A percentile compares a stretch with the other conserved stretches of the same genome.
These are phyloP conservation scores for Malurus alboscapulatus DNA, from an alignment of 2,113 vertebrate genomes.

Conservation along the genomic window DNA sequence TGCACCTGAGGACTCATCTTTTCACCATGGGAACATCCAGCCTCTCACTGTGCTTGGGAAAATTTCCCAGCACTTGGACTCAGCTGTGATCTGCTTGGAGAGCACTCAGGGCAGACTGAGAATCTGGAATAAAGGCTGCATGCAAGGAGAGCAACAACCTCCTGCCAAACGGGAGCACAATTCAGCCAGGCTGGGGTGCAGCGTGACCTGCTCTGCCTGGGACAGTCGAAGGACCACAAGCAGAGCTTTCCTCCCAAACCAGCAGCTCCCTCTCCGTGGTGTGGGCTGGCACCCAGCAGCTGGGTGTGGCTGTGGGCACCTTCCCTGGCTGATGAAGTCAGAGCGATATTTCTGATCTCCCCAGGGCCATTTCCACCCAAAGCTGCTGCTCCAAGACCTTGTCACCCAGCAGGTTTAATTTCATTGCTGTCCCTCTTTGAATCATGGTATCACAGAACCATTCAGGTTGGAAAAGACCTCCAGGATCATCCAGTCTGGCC, in stretches of 20 bases:
- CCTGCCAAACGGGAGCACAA: not conserved
- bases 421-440: not conserved
- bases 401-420: not conserved
- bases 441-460: accelerated
- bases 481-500: not conserved
- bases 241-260: not conserved
- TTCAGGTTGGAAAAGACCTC: not conserved
- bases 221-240: not conserved
- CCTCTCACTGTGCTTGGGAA: not conserved
- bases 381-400: not conserved
- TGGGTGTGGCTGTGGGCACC: not conserved
- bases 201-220: not conserved
- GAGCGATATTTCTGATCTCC: not conserved
- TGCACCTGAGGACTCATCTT: not conserved
- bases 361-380: accelerated
- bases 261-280: accelerated
- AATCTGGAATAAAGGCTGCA: not conserved
- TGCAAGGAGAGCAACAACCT: not conserved
- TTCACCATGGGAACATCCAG: not conserved
- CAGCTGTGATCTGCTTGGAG: not conserved
- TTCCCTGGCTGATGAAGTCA: not conserved
- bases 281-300: not conserved
- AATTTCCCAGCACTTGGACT: not conserved
- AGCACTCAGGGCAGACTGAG: not conserved
- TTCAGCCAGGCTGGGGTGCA: not conserved